Base-by-base conservation (phyloP, 2,888 invertebrate genomes). In the Maniola hyperantus region DNA sequence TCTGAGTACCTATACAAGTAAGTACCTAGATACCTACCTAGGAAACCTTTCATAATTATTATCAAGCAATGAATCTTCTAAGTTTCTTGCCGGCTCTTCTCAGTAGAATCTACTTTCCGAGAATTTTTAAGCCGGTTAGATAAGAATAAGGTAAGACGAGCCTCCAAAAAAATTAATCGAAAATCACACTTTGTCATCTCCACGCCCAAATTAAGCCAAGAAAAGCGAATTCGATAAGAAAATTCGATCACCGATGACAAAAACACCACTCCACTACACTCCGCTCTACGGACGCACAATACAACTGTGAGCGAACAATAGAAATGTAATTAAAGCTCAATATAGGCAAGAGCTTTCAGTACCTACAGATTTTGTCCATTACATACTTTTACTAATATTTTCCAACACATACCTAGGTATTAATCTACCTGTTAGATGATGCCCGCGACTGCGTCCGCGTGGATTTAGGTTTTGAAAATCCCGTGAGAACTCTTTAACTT, bases 281-380 rank as follows among this genome's bases (percentile, higher is more conserved):
- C 10, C 50, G 11, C 20, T 54, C 55, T 18, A 18, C 55, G 10
- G 57, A 34, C 39, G 58, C 61, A 67, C 67, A 64, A 67, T 61
- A 57, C 60, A 57, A 48, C 69, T 66, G 60, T 60, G 61, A 69
- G 64, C 64, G 67, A 61, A 69, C 69, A 69, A 69, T 62, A 53
- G 39, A n/a, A n/a, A 53, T 50, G 48, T 69, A 67, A 69, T 69
- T 69, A 69, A 64, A 55, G 46, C 57, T 67, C 67, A 67, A 67
- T 64, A 69, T 64, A 69, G 39, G n/a, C 13, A 57, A 61, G 13
- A 20, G 51, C 26, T 64, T 60, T 60, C 55, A 55, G 20, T 6
- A 11, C n/a, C n/a, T n/a, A n/a, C 36, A 13, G 20, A 53, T 50
- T 62, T 42, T 42, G 39, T 51, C 50, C 36, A 2, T 42, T 42